Evolutionary conservation across 1,140 invertebrate species (phyloP), one percentile per base, ranked within the genome.

Genomic region (Phymastichus coffea): DNA sequence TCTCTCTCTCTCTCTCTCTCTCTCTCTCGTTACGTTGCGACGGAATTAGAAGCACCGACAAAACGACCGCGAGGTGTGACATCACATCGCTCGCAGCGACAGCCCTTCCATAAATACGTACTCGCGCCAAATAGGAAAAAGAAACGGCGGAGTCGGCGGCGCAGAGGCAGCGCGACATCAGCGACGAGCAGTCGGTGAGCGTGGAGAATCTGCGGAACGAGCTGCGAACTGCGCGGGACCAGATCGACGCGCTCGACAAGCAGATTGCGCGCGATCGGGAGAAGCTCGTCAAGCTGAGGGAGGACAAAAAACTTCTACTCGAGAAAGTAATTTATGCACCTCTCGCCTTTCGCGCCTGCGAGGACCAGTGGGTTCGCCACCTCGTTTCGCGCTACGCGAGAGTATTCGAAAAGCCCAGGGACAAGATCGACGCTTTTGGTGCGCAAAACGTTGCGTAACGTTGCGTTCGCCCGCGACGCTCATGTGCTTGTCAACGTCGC

Each of bases 131-230:
- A 35, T 40, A 84, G 83, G 82, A 83, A 63, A 83, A 81, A 61
- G 64, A 70, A 33, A 73, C 75, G 9, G 35, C 81, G 2, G 73
- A 81, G 54, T 68, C 69, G 7, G 78, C 84, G 40, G 53, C 80
- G 0, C 70, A 72, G 46, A 70, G 69, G 1, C 65, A 73, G 12
- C 73, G 74, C 26, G 74, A 77, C 8, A 59, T 73, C 6, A 70
- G 66, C 7, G 70, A 78, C 43, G 72, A 79, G 37, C 70, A 66
- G 51, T 64, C 67, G 28, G 71, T 80, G 19, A 61, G 65, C 0
- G 63, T 70, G 9, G 80, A 82, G 62, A 78, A 81, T 59, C 53
- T 73, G 23, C 66, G 59, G 2, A 79, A 79, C 58, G 73, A 77
- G 25, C 61, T 78, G 7, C 23, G 70, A 6, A 71, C 65, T 0